A percentile compares a stretch with the other conserved stretches of the same genome.
phyloP scores from a whole-genome alignment of 2,113 vertebrate species.

The Otis tarda region DNA sequence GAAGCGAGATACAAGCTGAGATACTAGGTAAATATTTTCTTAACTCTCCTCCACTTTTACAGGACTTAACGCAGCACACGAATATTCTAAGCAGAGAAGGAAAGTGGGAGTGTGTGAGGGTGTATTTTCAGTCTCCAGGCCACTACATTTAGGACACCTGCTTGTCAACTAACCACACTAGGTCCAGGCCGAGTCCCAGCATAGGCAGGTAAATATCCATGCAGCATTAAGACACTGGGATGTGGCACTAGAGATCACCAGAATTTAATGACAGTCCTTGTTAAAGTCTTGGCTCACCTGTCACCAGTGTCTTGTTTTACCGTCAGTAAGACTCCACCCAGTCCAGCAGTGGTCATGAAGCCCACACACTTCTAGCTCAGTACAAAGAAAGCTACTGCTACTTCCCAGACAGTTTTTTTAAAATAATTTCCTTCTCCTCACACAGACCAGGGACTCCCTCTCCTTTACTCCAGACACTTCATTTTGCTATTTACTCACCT shows the following conservation, averaged over 20 bases:
- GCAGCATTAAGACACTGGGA: neutral
- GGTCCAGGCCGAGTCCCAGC: neutral
- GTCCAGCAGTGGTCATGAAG: neutral
- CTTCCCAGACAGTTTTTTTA: neutral
- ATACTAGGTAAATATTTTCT: neutral
- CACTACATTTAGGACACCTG: neutral
- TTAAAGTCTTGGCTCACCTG: neutral
- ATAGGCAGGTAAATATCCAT: neutral
- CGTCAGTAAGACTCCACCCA: neutral
- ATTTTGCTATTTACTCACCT: slow-evolving; percentile 74
- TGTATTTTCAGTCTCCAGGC: neutral
- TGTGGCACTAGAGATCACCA: neutral
- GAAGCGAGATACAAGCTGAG: neutral
- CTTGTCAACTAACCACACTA: neutral
- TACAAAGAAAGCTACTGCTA: neutral
- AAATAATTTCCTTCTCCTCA: neutral
- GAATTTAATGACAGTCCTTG: slow-evolving; percentile 38
- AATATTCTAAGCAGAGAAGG: neutral
- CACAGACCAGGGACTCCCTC: neutral
- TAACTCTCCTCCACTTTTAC: neutral
- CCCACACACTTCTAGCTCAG: neutral
- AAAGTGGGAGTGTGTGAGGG: neutral
- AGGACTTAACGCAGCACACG: neutral
- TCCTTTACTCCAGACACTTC: neutral
- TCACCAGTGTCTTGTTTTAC: neutral